phyloP scores from a whole-genome alignment of 2,113 vertebrate genomes.

The Urocynchramus pylzowi region DNA sequence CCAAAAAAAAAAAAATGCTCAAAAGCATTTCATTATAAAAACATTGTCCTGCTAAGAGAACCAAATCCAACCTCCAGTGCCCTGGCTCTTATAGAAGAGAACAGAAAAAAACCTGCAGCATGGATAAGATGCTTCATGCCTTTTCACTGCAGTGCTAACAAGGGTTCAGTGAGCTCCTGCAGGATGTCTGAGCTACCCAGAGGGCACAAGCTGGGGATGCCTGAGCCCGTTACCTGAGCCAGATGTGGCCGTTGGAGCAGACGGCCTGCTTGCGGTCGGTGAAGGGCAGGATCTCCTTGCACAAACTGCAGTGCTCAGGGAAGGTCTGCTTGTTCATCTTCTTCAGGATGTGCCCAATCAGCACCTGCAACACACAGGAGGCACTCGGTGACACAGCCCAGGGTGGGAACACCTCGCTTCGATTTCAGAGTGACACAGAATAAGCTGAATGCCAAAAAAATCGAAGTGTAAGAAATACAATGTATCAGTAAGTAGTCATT shows the following conservation, averaged over 20 bases:
- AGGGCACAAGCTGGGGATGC: not conserved
- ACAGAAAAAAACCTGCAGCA: not conserved
- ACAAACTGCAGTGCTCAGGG: conserved; percentile 90
- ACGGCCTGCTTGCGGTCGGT: conserved; percentile 83
- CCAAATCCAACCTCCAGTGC: not conserved
- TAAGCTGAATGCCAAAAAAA: not conserved
- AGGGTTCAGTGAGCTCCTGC: not conserved
- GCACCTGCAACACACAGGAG: conserved; percentile 77
- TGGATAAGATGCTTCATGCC: not conserved
- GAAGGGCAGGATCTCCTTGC: conserved; percentile 90
- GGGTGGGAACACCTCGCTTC: not conserved
- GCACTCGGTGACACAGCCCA: not conserved
- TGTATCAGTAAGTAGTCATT: not conserved
- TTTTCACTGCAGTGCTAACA: not conserved
- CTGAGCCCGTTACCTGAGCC: conserved; percentile 82
- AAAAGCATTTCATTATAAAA: not conserved
- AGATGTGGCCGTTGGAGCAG: conserved; percentile 92
- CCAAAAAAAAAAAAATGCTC: not conserved
- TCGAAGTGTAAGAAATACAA: not conserved
- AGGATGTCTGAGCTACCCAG: not conserved
- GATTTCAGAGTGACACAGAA: not conserved
- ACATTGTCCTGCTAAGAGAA: not conserved
- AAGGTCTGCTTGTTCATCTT: conserved; percentile 98
- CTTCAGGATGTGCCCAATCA: conserved; percentile 93
- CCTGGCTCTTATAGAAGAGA: not conserved